A percentile compares a stretch with the other conserved stretches of the same genome.
Evolutionary conservation across 2,888 invertebrate genomes (phyloP).

Genomic region (Dorcus hopei): DNA sequence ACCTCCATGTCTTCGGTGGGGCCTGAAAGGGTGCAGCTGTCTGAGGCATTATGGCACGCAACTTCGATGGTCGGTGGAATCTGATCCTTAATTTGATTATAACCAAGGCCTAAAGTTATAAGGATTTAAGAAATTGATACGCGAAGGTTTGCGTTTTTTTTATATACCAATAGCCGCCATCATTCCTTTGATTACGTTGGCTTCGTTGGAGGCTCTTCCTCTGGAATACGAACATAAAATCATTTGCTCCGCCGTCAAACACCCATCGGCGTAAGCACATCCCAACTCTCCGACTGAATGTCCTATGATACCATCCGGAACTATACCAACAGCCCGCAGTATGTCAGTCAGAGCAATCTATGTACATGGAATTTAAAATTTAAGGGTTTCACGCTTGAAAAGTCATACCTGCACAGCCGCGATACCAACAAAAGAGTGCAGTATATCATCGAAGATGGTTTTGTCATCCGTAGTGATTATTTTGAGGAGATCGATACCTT

Average conservation of each 20-base stretch:
- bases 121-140: neutral
- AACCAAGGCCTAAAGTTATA: conserved; percentile 42
- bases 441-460: conserved; percentile 61
- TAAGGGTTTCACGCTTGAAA: conserved; percentile 4
- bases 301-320: conserved; percentile 73
- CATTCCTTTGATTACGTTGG: conserved; percentile 67
- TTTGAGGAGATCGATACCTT: conserved; percentile 61
- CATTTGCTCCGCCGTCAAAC: conserved; percentile 83
- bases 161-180: conserved; percentile 83
- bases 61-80: conserved; percentile 68
- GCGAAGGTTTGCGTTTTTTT: neutral
- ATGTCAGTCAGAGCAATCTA: conserved; percentile 55
- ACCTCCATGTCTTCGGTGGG: conserved; percentile 60
- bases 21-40: conserved; percentile 77
- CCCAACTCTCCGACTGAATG: conserved; percentile 94
- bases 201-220: conserved; percentile 71
- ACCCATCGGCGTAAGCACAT: conserved; percentile 93
- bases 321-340: conserved; percentile 57
- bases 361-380: neutral
- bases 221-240: conserved; percentile 81
- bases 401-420: conserved; percentile 60
- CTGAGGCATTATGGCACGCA: conserved; percentile 77
- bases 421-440: conserved; percentile 71
- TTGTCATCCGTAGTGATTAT: conserved; percentile 59
- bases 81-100: conserved; percentile 57